phyloP scores from a whole-genome alignment of 2,113 vertebrate species.

The Corapipo altera region DNA sequence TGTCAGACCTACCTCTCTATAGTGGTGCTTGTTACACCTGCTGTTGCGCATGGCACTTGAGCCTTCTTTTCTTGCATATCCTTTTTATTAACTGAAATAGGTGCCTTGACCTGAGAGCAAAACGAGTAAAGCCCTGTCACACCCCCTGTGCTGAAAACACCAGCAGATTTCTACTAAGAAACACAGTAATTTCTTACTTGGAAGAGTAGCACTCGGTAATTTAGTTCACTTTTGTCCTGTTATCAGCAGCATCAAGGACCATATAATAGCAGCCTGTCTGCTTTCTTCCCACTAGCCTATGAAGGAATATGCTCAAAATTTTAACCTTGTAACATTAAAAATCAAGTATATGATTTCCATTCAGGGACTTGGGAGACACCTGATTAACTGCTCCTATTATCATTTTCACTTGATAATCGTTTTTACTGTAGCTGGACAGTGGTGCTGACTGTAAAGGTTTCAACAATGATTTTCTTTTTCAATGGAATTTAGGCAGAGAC shows the following conservation, averaged over 20 bases:
- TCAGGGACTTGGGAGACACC: background rate
- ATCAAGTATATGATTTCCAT: background rate
- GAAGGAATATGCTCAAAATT: background rate
- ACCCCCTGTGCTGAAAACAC: background rate
- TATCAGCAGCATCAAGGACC: rapidly evolving
- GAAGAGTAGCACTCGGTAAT: background rate
- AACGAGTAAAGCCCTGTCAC: background rate
- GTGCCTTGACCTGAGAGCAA: background rate
- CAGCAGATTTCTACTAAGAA: background rate
- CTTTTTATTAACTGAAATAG: background rate
- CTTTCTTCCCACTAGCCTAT: background rate
- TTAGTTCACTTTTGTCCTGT: background rate
- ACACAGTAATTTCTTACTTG: background rate
- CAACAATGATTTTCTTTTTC: background rate
- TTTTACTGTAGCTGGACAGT: background rate
- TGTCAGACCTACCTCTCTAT: background rate
- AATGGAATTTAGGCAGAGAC: background rate
- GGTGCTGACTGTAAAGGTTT: background rate
- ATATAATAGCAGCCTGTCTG: background rate
- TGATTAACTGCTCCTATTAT: background rate
- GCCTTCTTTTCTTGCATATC: background rate
- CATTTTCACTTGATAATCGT: background rate
- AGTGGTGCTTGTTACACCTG: background rate
- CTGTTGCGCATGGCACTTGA: background rate
- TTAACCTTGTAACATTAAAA: background rate